Percentiles rank a stretch among this genome's conserved stretches.
Conservation (phyloP, 2,797 vertebrate genomes). For the Vespertilio murinus region DNA sequence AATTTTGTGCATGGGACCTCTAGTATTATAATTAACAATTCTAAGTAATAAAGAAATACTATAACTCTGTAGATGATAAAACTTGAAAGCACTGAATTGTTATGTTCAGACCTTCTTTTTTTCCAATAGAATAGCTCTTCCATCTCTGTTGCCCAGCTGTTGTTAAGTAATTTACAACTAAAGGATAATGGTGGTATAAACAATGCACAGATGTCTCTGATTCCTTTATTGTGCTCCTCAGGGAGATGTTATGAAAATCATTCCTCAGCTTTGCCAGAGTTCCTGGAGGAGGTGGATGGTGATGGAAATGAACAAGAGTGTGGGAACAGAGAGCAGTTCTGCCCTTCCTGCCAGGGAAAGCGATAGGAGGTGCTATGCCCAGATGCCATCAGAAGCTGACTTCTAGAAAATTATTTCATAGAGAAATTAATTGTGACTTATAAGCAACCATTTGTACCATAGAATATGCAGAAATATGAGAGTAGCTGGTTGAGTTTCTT, state of each 20-base stretch:
- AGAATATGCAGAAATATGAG: background rate
- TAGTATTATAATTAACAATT: slow-evolving; percentile 62
- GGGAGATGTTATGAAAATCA: slow-evolving; percentile 69
- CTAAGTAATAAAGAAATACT: slow-evolving; percentile 53
- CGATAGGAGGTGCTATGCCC: background rate
- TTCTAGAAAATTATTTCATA: background rate
- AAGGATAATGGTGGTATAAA: slow-evolving; percentile 79
- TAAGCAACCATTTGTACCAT: background rate
- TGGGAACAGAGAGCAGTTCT: background rate
- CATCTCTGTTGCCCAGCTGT: slow-evolving; percentile 56
- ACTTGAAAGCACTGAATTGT: slow-evolving; percentile 59
- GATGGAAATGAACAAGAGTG: background rate
- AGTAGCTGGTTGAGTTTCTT: background rate
- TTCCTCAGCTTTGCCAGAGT: slow-evolving; percentile 8
- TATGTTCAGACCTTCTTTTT: slow-evolving; percentile 58
- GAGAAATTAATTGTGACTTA: background rate
- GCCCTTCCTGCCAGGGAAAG: background rate
- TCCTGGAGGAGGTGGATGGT: slow-evolving; percentile 26
- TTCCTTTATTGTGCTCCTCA: slow-evolving; percentile 67
- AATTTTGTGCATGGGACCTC: too few species aligned
- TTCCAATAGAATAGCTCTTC: slow-evolving; percentile 57
- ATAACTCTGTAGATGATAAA: slow-evolving; percentile 59
- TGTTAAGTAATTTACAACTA: slow-evolving; percentile 80
- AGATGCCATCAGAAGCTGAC: background rate
- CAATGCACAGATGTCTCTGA: slow-evolving; percentile 74